These are phyloP conservation scores for Melozone crissalis DNA, from an alignment of 2,113 vertebrate genomes.

Conservation along the genomic window DNA sequence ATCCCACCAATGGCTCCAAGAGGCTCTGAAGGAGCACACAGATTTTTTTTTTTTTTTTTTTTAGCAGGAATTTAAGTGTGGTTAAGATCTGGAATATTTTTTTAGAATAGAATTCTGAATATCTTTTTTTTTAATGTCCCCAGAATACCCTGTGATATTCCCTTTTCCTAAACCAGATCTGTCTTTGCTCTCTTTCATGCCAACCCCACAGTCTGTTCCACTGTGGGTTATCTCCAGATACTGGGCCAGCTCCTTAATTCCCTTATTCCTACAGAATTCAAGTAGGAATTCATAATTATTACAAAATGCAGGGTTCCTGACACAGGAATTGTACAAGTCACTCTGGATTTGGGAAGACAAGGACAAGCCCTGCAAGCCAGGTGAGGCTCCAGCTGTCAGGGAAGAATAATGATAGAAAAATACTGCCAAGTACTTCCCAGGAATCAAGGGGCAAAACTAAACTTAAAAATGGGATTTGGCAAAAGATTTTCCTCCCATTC, in stretches of 20 bases:
- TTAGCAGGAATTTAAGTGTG: not conserved
- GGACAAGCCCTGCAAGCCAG: not conserved
- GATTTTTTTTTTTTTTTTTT: not conserved
- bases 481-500: not conserved
- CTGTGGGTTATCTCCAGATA: not conserved
- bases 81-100: not conserved
- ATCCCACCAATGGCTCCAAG: not conserved
- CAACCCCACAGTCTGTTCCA: not conserved
- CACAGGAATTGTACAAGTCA: accelerated
- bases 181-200: not conserved
- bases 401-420: not conserved
- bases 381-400: not conserved
- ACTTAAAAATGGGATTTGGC: not conserved
- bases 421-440: not conserved
- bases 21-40: not conserved
- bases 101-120: not conserved
- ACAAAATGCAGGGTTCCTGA: accelerated
- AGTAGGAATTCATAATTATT: not conserved
- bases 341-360: not conserved
- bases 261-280: not conserved
- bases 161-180: not conserved
- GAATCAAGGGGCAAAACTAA: not conserved
- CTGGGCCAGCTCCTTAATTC: not conserved
- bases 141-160: not conserved
- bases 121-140: not conserved